phyloP scores from a whole-genome alignment of 2,797 vertebrate genomes.

The Clarias laeviceps region DNA sequence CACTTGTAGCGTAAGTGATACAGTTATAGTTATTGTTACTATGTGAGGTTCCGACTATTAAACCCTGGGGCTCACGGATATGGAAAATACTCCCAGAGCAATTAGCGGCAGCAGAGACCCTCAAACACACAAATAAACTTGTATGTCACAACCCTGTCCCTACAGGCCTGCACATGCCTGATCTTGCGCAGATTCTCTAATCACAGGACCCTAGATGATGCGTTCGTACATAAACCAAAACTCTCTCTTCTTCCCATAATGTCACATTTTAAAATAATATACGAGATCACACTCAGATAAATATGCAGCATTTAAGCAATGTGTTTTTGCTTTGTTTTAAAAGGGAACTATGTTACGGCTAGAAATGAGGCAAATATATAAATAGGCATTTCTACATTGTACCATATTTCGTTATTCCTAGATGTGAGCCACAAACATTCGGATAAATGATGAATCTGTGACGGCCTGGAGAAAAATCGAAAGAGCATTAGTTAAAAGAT shows the following conservation, averaged over 20 bases:
- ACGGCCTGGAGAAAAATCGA: conserved; percentile 13
- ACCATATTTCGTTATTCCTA: neutral
- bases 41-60: conserved; percentile 74
- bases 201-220: neutral
- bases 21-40: conserved; percentile 50
- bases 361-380: neutral
- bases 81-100: conserved; percentile 78
- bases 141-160: conserved; percentile 24
- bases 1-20: conserved; percentile 38
- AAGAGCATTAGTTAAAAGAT: conserved; percentile 26
- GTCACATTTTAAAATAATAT: neutral
- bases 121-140: conserved; percentile 51
- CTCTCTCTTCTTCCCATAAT: neutral
- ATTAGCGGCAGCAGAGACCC: conserved; percentile 65
- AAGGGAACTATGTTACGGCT: neutral
- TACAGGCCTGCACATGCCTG: conserved; percentile 24
- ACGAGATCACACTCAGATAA: neutral
- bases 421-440: neutral
- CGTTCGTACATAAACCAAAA: neutral
- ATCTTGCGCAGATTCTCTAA: neutral
- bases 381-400: neutral
- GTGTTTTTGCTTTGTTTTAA: neutral
- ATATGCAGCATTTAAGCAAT: neutral
- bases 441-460: conserved; percentile 9
- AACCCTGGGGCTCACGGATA: conserved; percentile 63